Evolutionary conservation across 1,140 invertebrate species (phyloP).

Genomic region (Drosophila sp.): DNA sequence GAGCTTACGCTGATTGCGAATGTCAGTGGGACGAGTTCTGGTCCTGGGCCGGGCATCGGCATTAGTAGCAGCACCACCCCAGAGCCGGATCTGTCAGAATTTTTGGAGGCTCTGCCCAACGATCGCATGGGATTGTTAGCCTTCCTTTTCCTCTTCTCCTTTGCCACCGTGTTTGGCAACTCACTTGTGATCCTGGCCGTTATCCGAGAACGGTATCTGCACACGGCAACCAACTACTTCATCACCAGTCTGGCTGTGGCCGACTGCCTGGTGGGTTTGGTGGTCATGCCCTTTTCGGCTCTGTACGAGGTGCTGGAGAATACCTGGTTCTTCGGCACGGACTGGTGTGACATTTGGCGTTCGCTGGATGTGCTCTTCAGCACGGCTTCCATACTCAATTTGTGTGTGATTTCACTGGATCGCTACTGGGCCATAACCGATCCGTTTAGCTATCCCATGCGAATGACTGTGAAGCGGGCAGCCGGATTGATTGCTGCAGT

Average conservation of each 20-base stretch:
- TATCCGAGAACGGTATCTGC: conserved; percentile 93
- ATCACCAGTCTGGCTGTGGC: conserved; percentile 98
- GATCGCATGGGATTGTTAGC: conserved; percentile 91
- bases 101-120: conserved; percentile 85
- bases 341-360: conserved; percentile 98
- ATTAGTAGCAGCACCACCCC: conserved; percentile 48
- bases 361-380: conserved; percentile 98
- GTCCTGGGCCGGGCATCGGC: neutral
- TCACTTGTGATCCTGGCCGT: conserved; percentile 97
- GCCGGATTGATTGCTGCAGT: conserved; percentile 93
- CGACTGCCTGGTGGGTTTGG: conserved; percentile 96
- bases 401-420: conserved; percentile 99
- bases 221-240: conserved; percentile 99
- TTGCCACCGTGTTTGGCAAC: conserved; percentile 98
- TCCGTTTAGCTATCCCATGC: conserved; percentile 96
- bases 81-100: conserved; percentile 75
- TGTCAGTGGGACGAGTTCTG: conserved; percentile 31
- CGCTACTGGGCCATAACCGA: conserved; percentile 99
- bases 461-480: conserved; percentile 93
- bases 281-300: conserved; percentile 98
- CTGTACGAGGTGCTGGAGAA: conserved; percentile 93
- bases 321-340: conserved; percentile 92
- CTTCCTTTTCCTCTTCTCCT: conserved; percentile 94
- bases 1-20: conserved; percentile 39
- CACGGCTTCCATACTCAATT: conserved; percentile 97